Evolutionary conservation across 2,113 vertebrate genomes (phyloP), one percentile per base, ranked within the genome.

Genomic region (Xenotilapia leptura): DNA sequence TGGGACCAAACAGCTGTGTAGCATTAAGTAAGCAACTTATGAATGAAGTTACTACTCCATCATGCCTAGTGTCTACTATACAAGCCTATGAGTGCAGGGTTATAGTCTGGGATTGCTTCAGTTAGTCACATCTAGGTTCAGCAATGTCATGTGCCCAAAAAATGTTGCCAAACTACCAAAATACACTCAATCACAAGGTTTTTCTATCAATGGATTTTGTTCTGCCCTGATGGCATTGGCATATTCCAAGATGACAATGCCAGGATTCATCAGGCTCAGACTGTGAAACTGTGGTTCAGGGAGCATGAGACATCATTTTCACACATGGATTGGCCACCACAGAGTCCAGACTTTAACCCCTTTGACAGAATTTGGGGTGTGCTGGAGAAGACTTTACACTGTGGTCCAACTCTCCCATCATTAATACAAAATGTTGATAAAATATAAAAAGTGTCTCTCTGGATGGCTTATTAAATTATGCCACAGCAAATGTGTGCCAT

Each of bases 191-290:
- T 75, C 23, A 75, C 70, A 11, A 75, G 70, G 1, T 47, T 75
- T 75, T 75, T 75, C 68, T 75, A 75, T 75, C 21, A 47, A 3
- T 47, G 68, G 14, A 17, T 73, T 73, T 70, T 26, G 58, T 70
- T 15, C 38, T 70, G 1, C 2, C 12, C 40, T 47, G 14, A 75
- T 47, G 68, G 14, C 23, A 47, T 47, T 45, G 6, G 8, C 23
- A 75, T 75, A 47, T 28, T 75, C 68, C 40, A 75, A 47, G 14
- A 75, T 28, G 1, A 28, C 40, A 75, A 45, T 47, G 23, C 1
- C 23, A 47, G 14, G 70, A 75, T 47, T 47, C 23, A 47, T 75
- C 40, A 75, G 6, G 42, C 14, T 47, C 70, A 2, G 4, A 75
- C 9, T 75, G 40, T 47, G 40, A 75, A 75, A 47, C 40, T 26